These are phyloP conservation scores for Agelas oroides DNA, from an alignment of 37 sponge, comb jelly and placozoan genomes.

Conservation along the genomic window DNA sequence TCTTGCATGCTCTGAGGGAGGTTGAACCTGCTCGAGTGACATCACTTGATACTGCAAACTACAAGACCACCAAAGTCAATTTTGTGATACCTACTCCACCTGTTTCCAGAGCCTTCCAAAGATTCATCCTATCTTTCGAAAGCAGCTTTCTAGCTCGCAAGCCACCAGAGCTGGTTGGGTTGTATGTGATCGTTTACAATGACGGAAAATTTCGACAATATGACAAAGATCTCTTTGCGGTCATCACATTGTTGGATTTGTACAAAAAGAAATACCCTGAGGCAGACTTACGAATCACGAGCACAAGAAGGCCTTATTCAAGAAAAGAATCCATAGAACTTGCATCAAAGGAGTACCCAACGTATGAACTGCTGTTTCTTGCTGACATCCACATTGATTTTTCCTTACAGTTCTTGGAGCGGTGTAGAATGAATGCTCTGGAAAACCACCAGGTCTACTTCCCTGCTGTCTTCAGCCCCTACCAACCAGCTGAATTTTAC, in stretches of 20 bases:
- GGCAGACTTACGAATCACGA: conserved; percentile 37
- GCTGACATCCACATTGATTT: conserved; percentile 69
- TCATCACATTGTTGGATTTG: conserved; percentile 32
- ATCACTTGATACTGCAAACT: conserved; percentile 12
- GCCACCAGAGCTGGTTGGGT: conserved; percentile 44
- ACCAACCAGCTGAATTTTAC: conserved; percentile 56
- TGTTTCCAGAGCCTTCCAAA: conserved; percentile 50
- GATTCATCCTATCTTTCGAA: conserved; percentile 74
- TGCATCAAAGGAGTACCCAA: conserved; percentile 47
- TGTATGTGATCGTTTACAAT: conserved; percentile 46
- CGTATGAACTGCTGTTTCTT: conserved; percentile 55
- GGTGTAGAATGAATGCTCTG: conserved; percentile 55
- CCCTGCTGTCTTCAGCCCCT: conserved; percentile 55
- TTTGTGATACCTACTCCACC: conserved; percentile 59
- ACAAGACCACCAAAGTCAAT: conserved; percentile 36
- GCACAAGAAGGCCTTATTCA: conserved; percentile 11
- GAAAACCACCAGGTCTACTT: conserved; percentile 43
- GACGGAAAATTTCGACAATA: conserved; percentile 9
- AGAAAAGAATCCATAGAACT: conserved; percentile 21
- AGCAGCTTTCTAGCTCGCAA: conserved; percentile 48
- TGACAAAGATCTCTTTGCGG: conserved; percentile 39
- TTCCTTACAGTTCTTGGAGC: conserved; percentile 41
- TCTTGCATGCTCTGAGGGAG: conserved; percentile 30
- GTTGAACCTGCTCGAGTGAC: conserved; percentile 32
- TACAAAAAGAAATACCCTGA: conserved; percentile 72